Evolutionary conservation across 2,888 invertebrate genomes (phyloP).

Genomic region (Mythimna ferrago): DNA sequence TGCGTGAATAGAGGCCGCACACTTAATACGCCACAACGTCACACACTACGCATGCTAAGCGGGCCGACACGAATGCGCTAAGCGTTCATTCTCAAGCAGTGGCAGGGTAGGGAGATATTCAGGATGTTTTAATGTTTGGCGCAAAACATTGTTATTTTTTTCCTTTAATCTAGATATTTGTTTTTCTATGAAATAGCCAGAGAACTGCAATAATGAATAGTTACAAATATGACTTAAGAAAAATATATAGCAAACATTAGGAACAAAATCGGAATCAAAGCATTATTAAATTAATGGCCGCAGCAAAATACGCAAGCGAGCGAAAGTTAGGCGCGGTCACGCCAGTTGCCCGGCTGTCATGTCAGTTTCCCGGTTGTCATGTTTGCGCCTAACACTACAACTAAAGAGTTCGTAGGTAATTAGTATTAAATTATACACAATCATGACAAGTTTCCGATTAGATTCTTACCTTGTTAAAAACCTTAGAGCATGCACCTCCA

Average conservation of each 20-base stretch:
- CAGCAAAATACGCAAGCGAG: constrained; percentile 53
- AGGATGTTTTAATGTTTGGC: constrained; percentile 60
- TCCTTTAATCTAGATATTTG: neutral
- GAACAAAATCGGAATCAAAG: constrained; percentile 38
- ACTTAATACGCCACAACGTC: constrained; percentile 42
- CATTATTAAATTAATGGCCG: constrained; percentile 35
- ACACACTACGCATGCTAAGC: constrained; percentile 38
- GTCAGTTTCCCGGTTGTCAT: constrained; percentile 29
- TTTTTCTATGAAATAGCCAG: constrained; percentile 10
- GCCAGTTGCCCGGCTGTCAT: constrained; percentile 24
- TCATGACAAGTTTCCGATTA: constrained; percentile 68
- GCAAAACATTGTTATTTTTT: constrained; percentile 42
- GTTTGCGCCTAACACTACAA: constrained; percentile 66
- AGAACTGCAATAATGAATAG: constrained; percentile 7
- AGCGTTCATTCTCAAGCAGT: constrained; percentile 68
- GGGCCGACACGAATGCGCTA: constrained; percentile 50
- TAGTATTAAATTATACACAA: constrained; percentile 70
- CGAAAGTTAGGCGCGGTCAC: constrained; percentile 23
- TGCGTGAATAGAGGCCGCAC: constrained; percentile 67
- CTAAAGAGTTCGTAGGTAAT: constrained; percentile 56
- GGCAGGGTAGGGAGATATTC: constrained; percentile 35
- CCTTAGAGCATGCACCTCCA: constrained; percentile 83
- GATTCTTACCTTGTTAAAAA: constrained; percentile 83
- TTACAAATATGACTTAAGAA: constrained; percentile 1
- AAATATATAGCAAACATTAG: constrained; percentile 23